Evolutionary conservation across 2,797 vertebrate species (phyloP), one percentile per base, ranked within the genome.

Genomic region (Malurus leucopterus): DNA sequence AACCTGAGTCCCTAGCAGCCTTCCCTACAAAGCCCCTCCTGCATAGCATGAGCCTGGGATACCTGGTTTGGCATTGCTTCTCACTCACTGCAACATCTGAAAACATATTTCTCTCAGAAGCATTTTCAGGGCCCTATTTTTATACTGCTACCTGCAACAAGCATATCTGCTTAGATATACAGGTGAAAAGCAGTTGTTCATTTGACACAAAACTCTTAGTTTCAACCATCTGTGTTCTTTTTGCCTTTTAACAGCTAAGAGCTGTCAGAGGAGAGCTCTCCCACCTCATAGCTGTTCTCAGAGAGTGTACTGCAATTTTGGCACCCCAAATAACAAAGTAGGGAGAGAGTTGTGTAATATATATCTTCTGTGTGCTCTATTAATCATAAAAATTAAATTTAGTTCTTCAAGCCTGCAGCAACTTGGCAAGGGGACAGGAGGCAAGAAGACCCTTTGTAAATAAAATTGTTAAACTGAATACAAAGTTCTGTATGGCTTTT

Each of bases 141-240:
- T 71, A 22, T 77, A 34, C 57, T 40, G 27, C 16, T 75, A 81
- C 29, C 58, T 77, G 40, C 46, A 71, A 51, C 9, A 81, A 81
- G 55, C 34, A 26, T 30, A 41, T 11, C 49, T 82, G 43, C 72
- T 72, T 55, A 55, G 41, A 43, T 53, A 72, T 18, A 15, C 63
- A 87, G 76, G 55, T 92, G 55, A 49, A 92, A 86, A 87, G 21
- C 51, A 13, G 32, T 54, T 84, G 73, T 15, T 89, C 6, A 4
- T 84, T 94, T 91, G 63, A 46, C 29, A 65, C 12, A 62, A 47
- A 83, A 76, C n/a, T 53, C 32, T 73, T 73, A 18, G 2, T 78
- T 94, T 89, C 57, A 55, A 22, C 79, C 64, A 59, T 70, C 77
- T 92, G 79, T 80, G 38, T 59, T 92, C 63, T 59, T 93, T 72